phyloP scores from a whole-genome alignment of 2,888 invertebrate species.

The Atrina japonica region DNA sequence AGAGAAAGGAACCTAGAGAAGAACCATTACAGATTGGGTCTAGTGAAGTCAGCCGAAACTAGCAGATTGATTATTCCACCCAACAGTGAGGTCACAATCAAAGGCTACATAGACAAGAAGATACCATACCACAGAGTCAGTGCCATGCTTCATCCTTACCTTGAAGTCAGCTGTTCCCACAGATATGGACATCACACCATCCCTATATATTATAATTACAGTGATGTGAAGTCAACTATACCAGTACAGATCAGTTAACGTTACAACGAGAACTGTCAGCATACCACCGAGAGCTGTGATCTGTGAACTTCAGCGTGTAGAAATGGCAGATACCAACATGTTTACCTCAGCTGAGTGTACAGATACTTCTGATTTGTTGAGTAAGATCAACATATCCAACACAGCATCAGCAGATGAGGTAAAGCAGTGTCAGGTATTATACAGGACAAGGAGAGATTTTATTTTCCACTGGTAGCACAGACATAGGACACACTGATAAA shows the following conservation, averaged over 20 bases:
- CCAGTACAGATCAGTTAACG: slow-evolving; percentile 13
- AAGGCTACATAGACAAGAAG: slow-evolving; percentile 17
- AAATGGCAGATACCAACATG: no score
- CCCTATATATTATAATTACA: not conserved
- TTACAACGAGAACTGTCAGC: slow-evolving; percentile 19
- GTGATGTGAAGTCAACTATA: no score
- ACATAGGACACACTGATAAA: not conserved
- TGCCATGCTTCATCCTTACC: slow-evolving; percentile 26
- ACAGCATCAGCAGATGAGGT: not conserved
- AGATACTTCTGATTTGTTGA: no score
- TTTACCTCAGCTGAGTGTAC: no score
- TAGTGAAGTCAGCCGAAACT: slow-evolving; percentile 18
- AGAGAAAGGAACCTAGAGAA: slow-evolving; percentile 16
- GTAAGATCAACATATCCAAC: no score
- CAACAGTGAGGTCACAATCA: not conserved
- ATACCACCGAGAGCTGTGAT: slow-evolving; percentile 8
- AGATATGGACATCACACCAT: slow-evolving; percentile 23
- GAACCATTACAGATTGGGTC: slow-evolving; percentile 9
- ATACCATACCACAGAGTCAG: slow-evolving; percentile 1
- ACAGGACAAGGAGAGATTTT: not conserved
- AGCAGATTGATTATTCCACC: slow-evolving; percentile 5
- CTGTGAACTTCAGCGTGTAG: slow-evolving; percentile 18
- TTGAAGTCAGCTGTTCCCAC: not conserved
- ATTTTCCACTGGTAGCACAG: not conserved
- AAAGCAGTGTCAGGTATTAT: not conserved